These are phyloP conservation scores for Epinotia nisella DNA, from an alignment of 2,888 invertebrate genomes.

Conservation along the genomic window DNA sequence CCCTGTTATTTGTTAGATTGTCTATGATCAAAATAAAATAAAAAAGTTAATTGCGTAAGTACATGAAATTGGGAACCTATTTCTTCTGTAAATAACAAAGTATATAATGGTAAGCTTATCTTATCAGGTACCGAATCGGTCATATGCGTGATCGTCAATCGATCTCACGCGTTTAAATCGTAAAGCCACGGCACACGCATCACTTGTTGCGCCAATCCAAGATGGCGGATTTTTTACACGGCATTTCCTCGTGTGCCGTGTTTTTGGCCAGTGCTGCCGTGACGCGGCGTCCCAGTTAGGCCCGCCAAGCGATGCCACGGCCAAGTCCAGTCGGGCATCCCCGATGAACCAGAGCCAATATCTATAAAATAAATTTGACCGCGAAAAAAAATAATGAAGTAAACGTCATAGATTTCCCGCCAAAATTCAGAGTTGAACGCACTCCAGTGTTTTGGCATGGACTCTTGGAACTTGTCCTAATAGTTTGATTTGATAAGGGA, in stretches of 20 bases:
- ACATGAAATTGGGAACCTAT: not conserved
- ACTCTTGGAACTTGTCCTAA: constrained; percentile 77
- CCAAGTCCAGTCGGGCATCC: constrained; percentile 83
- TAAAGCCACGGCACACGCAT: constrained; percentile 3
- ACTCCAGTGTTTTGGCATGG: constrained; percentile 82
- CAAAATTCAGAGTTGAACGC: constrained; percentile 81
- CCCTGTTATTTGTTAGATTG: not conserved
- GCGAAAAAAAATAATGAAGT: constrained; percentile 79
- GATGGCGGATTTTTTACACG: constrained; percentile 74
- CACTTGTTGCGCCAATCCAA: constrained; percentile 69
- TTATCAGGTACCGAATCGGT: not conserved
- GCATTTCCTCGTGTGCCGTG: constrained; percentile 78
- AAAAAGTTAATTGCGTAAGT: not conserved
- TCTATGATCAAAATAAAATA: not conserved
- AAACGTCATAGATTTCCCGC: constrained; percentile 80
- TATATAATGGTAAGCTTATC: not conserved
- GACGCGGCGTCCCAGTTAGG: constrained; percentile 83
- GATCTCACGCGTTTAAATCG: not conserved
- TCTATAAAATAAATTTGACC: constrained; percentile 84
- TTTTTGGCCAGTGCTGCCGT: constrained; percentile 81
- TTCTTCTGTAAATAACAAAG: not conserved
- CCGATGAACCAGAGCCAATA: constrained; percentile 83
- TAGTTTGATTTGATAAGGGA: constrained; percentile 76
- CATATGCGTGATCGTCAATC: not conserved
- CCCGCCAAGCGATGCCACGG: constrained; percentile 82